Evolutionary conservation across 2,113 vertebrate genomes (phyloP), one percentile per base, ranked within the genome.

Genomic region (Centrocercus urophasianus): DNA sequence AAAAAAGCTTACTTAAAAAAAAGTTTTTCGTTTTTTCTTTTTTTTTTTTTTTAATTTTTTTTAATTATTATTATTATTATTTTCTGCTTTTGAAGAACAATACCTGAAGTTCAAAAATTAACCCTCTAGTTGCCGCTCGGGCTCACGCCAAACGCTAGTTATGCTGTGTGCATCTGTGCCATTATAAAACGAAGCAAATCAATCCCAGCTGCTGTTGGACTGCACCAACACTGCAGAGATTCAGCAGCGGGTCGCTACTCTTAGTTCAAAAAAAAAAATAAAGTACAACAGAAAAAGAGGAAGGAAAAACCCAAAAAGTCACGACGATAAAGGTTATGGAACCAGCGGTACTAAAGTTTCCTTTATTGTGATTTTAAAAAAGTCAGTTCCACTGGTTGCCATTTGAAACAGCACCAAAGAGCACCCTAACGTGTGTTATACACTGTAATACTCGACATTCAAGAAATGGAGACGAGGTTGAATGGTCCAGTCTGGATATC

Each of bases 21-120:
- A 97, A 98, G 97, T 96, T 96, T 16, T 96, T 96, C 71, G 75
- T 97, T 96, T 93, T 28, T 88, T 16, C 43, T 83, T 3, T 20
- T 42, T 65, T 87, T 36, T 36, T 96, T 95, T 90, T 95, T 18
- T 61, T n/a, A 19, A n/a, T 42, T 60, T 56, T 8, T 43, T 50
- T 91, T 91, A 86, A 32, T 30, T 52, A 28, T 83, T 21, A 45
- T 60, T 40, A 21, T 45, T 42, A 36, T 38, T 57, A n/a, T 59
- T 91, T 9, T 73, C 72, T 91, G 80, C 32, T 97, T 96, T 95
- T 97, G 96, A 96, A 92, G 97, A 97, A 96, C 97, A 95, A 95
- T 97, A 98, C 97, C 98, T 97, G 97, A 98, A 98, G 96, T 96
- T 98, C 97, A 95, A 97, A 97, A 97, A 97, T 97, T 96, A 98